Evolutionary conservation across 1,140 invertebrate genomes (phyloP).

Genomic region (Achroia grisella): DNA sequence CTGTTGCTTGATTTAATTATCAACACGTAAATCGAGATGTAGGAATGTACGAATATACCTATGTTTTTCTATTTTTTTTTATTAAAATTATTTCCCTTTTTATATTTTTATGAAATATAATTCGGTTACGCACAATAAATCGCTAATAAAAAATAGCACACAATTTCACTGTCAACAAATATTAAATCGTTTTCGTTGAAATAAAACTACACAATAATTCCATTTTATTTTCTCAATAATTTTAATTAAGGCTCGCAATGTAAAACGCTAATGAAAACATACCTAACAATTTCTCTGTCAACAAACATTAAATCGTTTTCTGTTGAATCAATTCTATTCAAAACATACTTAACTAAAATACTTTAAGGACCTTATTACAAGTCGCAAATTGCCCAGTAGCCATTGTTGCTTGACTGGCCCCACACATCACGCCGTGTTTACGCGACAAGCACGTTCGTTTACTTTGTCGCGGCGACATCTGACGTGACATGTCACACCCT

Average conservation of each 20-base stretch:
- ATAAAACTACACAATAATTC: slow-evolving; percentile 21
- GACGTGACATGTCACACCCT: slow-evolving; percentile 11
- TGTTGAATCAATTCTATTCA: slow-evolving; percentile 19
- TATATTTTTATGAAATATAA: too few species aligned
- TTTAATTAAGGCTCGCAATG: too few species aligned
- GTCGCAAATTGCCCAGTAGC: slow-evolving; percentile 64
- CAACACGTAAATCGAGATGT: too few species aligned
- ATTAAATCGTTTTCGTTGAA: slow-evolving; percentile 5
- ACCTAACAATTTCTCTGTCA: slow-evolving; percentile 1
- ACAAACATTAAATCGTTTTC: not conserved
- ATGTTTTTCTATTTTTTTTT: too few species aligned
- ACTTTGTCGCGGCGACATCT: slow-evolving; percentile 67
- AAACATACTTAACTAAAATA: slow-evolving; percentile 29
- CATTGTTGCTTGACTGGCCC: slow-evolving; percentile 55
- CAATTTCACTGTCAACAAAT: not conserved
- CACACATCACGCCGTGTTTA: slow-evolving; percentile 64
- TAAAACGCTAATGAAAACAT: too few species aligned
- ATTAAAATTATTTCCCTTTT: too few species aligned
- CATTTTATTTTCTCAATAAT: too few species aligned
- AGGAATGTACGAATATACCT: too few species aligned
- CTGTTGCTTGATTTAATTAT: too few species aligned
- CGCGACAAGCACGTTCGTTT: slow-evolving; percentile 55
- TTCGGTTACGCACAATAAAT: too few species aligned
- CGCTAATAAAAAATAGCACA: not conserved
- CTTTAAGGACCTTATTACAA: slow-evolving; percentile 42